These are phyloP conservation scores for Muscicapa striata DNA, from an alignment of 2,797 vertebrate genomes.

Conservation along the genomic window DNA sequence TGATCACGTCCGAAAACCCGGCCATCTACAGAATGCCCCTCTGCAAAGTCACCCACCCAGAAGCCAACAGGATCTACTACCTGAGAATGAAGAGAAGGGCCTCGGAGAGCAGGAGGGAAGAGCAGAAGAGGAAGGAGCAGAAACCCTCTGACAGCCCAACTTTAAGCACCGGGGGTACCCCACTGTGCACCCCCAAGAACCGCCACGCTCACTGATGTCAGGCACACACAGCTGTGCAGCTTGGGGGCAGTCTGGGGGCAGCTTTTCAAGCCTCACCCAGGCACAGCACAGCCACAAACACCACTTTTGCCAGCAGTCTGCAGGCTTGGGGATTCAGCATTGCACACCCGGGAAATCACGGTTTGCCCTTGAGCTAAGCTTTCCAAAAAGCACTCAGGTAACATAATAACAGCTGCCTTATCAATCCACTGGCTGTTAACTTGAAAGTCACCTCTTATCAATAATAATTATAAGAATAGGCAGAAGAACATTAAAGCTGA, in stretches of 20 bases:
- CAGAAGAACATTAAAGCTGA: slow-evolving; percentile 27
- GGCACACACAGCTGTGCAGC: fast-evolving
- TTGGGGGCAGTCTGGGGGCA: neutral
- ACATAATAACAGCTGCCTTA: neutral
- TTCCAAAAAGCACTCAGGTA: neutral
- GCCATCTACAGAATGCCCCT: slow-evolving; percentile 89
- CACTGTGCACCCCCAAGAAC: neutral
- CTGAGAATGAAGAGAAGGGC: slow-evolving; percentile 50
- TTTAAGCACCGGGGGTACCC: neutral
- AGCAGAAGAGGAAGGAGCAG: neutral
- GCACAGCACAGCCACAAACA: neutral
- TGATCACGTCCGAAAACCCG: slow-evolving; percentile 84
- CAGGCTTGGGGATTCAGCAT: neutral
- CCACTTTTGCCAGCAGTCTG: neutral
- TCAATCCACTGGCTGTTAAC: neutral
- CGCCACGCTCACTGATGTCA: neutral
- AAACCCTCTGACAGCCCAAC: neutral
- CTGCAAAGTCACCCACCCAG: slow-evolving; percentile 90
- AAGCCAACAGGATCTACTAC: slow-evolving; percentile 88
- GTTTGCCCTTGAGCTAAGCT: slow-evolving; percentile 20
- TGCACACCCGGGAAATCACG: fast-evolving
- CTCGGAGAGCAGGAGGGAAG: neutral
- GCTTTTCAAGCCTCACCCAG: neutral
- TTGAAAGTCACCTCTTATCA: slow-evolving; percentile 43
- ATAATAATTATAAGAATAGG: slow-evolving; percentile 4